A percentile compares a stretch with the other conserved stretches of the same genome.
phyloP scores from a whole-genome alignment of 2,888 invertebrate species.

The Eucriotettix oculatus region DNA sequence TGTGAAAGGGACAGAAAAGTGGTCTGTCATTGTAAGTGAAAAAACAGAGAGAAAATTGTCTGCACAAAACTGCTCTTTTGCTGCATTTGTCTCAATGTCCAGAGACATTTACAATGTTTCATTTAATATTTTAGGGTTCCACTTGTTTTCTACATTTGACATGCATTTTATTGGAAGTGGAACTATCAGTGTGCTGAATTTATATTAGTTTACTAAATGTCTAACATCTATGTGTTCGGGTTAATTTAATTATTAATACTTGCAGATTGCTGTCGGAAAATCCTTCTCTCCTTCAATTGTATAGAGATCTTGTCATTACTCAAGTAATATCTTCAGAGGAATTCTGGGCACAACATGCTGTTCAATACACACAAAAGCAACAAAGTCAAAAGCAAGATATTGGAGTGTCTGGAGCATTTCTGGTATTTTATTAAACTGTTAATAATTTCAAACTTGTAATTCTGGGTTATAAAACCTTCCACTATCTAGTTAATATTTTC shows the following conservation, averaged over 20 bases:
- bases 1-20: no score
- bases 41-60: no score
- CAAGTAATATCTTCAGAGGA: constrained; percentile 93
- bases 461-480: not conserved
- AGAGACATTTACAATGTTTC: no score
- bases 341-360: constrained; percentile 88
- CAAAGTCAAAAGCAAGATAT: constrained; percentile 67
- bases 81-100: no score
- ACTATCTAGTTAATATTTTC: not conserved
- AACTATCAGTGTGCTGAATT: no score
- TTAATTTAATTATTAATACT: constrained; percentile 1
- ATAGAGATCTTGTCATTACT: constrained; percentile 92
- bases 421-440: constrained; percentile 30
- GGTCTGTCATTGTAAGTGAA: no score
- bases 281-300: constrained; percentile 80
- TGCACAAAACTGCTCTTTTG: no score
- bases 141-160: no score
- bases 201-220: no score
- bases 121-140: no score
- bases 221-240: no score
- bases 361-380: constrained; percentile 51
- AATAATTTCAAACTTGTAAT: not conserved
- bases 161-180: no score
- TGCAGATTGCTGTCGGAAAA: constrained; percentile 69
- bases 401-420: constrained; percentile 52